phyloP scores from a whole-genome alignment of 30 jellyfish, hydroid and myxozoan genomes.

The Chrysaora quinquecirrha region DNA sequence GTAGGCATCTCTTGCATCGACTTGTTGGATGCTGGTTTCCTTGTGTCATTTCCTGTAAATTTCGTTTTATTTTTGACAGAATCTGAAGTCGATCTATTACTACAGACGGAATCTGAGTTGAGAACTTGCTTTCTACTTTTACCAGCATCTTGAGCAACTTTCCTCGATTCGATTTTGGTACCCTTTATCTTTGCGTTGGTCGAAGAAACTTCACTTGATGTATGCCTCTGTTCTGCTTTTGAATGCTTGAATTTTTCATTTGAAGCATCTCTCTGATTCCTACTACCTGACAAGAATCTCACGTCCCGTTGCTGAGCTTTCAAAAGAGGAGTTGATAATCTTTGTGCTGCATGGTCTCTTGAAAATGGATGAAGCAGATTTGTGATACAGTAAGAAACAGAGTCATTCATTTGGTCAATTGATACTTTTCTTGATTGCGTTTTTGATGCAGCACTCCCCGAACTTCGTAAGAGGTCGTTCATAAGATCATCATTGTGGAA shows the following conservation, averaged over 20 bases:
- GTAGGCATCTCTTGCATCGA: too few relatives aligned
- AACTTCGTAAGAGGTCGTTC: neutral
- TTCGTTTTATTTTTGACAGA: too few relatives aligned
- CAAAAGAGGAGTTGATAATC: neutral
- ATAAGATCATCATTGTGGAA: constrained; percentile 66
- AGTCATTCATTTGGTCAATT: constrained; percentile 45
- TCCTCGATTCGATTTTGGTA: too few relatives aligned
- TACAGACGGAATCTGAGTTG: neutral
- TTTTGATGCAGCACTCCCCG: neutral
- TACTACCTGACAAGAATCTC: neutral
- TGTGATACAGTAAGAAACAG: constrained; percentile 17
- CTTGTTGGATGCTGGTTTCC: too few relatives aligned
- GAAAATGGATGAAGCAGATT: constrained; percentile 31
- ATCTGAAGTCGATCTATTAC: too few relatives aligned
- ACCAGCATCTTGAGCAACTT: too few relatives aligned
- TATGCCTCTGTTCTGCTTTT: too few relatives aligned
- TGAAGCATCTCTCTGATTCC: neutral
- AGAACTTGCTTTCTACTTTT: neutral
- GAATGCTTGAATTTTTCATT: too few relatives aligned
- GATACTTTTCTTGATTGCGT: neutral
- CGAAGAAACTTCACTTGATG: too few relatives aligned
- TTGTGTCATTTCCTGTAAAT: neutral
- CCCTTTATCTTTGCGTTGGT: too few relatives aligned
- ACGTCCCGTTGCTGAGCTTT: neutral
- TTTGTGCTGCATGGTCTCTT: neutral